Evolutionary conservation across 2,797 vertebrate species (phyloP), one percentile per base, ranked within the genome.

Genomic region (Rachycentron canadum): DNA sequence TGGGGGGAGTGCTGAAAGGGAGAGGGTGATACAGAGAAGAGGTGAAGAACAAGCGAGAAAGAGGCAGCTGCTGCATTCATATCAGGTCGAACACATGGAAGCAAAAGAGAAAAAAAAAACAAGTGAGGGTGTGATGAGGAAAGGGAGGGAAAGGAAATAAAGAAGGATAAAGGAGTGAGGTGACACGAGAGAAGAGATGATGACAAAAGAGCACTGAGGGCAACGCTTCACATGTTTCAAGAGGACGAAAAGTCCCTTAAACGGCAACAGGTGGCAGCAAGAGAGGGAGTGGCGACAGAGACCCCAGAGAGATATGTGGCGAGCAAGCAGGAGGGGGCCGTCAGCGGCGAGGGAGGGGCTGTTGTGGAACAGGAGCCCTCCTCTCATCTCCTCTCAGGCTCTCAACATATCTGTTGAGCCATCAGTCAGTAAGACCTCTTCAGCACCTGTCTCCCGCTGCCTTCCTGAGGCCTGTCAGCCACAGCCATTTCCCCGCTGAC

Each of bases 381-480:
- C 67, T 74, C 82, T 75, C 69, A 55, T 83, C 72, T 82, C 78
- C 76, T 83, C 79, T 76, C 69, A 45, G 56, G 64, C 73, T 83
- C 86, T 86, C 80, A 14, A 12, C 30, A 41, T 69, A 90, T 89
- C 82, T 45, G 60, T 90, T 78, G 85, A 87, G 89, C 86, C 86
- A 87, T 93, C 91, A 89, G 86, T 90, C 91, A 92, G 86, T 23
- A 81, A 36, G 83, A 69, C 69, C 83, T 85, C 89, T 81, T 87
- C 84, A 76, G 81, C 92, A 92, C 91, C 90, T 92, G 90, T 91
- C 90, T 70, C 71, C 84, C 13, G 59, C 82, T 53, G 88, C 91
- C 89, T 92, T 95, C 92, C 91, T 92, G 91, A 87, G 85, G 81
- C 83, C 87, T 82, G 86, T 92, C 92, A 88, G 9, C 83, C 76